A percentile compares a stretch with the other conserved stretches of the same genome.
phyloP scores from a whole-genome alignment of 2,113 vertebrate species.

The Gavia stellata region DNA sequence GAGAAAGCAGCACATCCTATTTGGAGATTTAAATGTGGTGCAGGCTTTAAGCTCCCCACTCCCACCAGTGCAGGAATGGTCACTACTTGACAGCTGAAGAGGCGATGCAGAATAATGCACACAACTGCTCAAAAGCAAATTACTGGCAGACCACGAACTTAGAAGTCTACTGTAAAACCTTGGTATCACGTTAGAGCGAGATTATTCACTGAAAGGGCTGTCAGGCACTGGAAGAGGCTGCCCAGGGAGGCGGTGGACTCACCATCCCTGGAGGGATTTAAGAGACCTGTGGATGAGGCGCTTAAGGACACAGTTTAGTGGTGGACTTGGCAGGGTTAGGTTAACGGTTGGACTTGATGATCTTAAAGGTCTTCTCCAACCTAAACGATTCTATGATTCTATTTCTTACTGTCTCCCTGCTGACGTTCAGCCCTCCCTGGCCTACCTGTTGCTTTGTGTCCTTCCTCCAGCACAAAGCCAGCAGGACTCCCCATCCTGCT shows the following conservation, averaged over 20 bases:
- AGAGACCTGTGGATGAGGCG: too few relatives aligned
- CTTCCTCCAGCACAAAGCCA: neutral
- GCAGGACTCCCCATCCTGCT: neutral
- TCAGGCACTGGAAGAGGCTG: too few relatives aligned
- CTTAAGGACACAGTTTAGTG: too few relatives aligned
- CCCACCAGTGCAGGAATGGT: neutral
- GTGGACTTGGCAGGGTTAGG: too few relatives aligned
- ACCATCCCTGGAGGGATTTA: too few relatives aligned
- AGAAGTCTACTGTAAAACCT: neutral
- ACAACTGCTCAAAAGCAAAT: neutral
- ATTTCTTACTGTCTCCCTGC: neutral
- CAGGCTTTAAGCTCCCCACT: neutral
- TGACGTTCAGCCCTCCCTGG: neutral
- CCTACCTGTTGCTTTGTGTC: neutral
- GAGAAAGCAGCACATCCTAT: neutral
- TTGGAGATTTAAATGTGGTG: neutral
- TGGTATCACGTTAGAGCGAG: neutral
- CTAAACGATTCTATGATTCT: too few relatives aligned
- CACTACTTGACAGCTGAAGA: neutral
- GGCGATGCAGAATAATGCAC: neutral
- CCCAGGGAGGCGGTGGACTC: too few relatives aligned
- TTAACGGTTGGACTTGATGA: too few relatives aligned
- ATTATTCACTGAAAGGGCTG: too few relatives aligned
- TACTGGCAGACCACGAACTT: neutral
- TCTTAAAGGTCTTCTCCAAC: too few relatives aligned